Conservation (phyloP, 2,888 invertebrate species). For the Seira sanloemensis region DNA sequence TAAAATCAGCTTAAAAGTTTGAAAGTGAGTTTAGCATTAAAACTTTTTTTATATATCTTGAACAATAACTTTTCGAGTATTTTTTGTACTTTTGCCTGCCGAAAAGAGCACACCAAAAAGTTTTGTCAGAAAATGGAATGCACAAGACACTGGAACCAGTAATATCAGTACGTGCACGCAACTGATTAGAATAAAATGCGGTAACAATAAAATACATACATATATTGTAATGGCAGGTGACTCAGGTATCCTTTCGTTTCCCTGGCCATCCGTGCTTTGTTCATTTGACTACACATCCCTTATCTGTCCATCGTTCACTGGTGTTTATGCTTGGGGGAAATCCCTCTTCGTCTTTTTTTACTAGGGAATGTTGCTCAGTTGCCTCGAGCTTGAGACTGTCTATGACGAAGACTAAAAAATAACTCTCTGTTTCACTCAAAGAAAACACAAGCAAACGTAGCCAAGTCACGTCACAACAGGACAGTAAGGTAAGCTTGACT, state of each 20-base stretch:
- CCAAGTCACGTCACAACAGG: constrained; percentile 12
- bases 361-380: constrained; percentile 1
- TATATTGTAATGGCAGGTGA: constrained; percentile 53
- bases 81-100: not conserved
- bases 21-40: not conserved
- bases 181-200: constrained; percentile 38
- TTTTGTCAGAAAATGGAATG: constrained; percentile 2
- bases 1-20: not conserved
- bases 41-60: not conserved
- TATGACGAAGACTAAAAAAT: not conserved
- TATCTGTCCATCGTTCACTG: no score
- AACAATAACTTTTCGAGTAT: not conserved
- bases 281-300: not conserved
- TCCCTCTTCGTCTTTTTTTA: constrained; percentile 43
- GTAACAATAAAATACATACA: constrained; percentile 35
- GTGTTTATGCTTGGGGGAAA: constrained; percentile 10
- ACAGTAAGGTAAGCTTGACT: not conserved
- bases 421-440: not conserved
- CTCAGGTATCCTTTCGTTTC: constrained; percentile 34
- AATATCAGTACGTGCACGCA: constrained; percentile 25
- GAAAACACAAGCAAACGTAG: not conserved
- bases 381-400: not conserved
- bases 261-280: not conserved
- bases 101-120: not conserved
- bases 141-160: not conserved